These are phyloP conservation scores for Sebastes diaconus DNA, from an alignment of 2,797 vertebrate genomes.

Conservation along the genomic window DNA sequence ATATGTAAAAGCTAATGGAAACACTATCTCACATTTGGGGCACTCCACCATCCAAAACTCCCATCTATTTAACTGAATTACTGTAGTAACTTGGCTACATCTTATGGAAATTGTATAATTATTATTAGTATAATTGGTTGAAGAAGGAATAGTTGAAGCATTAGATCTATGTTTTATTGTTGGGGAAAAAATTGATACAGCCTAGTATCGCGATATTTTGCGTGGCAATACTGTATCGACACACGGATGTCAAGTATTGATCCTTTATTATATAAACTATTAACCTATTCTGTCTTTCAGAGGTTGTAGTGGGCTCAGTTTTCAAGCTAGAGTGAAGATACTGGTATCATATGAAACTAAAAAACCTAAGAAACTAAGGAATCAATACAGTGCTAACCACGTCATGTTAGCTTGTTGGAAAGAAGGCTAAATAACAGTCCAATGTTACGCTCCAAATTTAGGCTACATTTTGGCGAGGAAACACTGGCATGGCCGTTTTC, in stretches of 20 bases:
- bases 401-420: too few relatives aligned
- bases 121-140: not conserved
- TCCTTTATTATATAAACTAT: too few relatives aligned
- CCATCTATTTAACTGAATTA: constrained; percentile 21
- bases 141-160: not conserved
- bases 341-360: too few relatives aligned
- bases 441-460: too few relatives aligned
- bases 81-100: constrained; percentile 6
- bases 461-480: too few relatives aligned
- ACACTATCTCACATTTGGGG: constrained; percentile 45
- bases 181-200: not conserved
- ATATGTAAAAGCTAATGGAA: constrained; percentile 63
- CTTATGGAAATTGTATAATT: not conserved
- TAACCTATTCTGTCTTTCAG: not conserved
- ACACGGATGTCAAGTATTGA: not conserved
- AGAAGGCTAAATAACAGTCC: too few relatives aligned
- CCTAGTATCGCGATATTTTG: not conserved
- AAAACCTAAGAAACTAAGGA: too few relatives aligned
- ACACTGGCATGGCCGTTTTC: too few relatives aligned
- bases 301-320: not conserved
- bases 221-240: not conserved
- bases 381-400: too few relatives aligned
- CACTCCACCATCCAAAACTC: constrained; percentile 10
- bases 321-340: not conserved
- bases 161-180: not conserved